phyloP scores from a whole-genome alignment of 2,888 invertebrate species.

The Lutraria lutraria region DNA sequence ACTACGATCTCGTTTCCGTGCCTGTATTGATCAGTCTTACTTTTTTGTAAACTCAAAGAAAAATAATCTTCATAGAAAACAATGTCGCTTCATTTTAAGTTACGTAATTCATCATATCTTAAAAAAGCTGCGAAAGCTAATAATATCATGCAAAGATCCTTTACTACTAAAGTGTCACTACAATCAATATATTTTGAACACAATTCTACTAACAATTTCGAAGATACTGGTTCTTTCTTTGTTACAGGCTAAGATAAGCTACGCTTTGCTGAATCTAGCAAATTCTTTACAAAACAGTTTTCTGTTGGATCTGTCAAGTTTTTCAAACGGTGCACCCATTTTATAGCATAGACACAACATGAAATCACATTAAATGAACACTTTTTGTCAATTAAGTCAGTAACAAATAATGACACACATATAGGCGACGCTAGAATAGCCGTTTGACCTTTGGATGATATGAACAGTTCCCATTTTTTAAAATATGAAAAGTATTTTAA shows the following conservation, averaged over 20 bases:
- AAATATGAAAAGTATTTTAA: slow-evolving; percentile 51
- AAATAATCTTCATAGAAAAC: slow-evolving; percentile 48
- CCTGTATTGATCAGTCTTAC: slow-evolving; percentile 69
- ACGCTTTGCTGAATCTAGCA: slow-evolving; percentile 58
- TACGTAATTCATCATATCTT: slow-evolving; percentile 45
- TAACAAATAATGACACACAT: slow-evolving; percentile 52
- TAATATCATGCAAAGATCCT: slow-evolving; percentile 60
- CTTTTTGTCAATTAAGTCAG: slow-evolving; percentile 53
- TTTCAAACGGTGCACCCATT: slow-evolving; percentile 51
- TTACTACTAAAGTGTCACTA: slow-evolving; percentile 31
- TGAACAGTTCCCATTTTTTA: slow-evolving; percentile 48
- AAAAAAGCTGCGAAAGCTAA: slow-evolving; percentile 42
- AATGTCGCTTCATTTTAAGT: slow-evolving; percentile 46
- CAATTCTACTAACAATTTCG: slow-evolving; percentile 47
- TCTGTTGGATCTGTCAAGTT: slow-evolving; percentile 50
- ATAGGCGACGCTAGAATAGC: slow-evolving; percentile 57
- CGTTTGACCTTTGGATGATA: slow-evolving; percentile 35
- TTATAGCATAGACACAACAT: slow-evolving; percentile 42
- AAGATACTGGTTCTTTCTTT: slow-evolving; percentile 60
- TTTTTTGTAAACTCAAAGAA: slow-evolving; percentile 49
- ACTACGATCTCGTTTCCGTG: slow-evolving; percentile 54
- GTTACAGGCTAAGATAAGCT: slow-evolving; percentile 33
- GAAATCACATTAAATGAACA: slow-evolving; percentile 47
- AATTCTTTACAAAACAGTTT: slow-evolving; percentile 58
- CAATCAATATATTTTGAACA: slow-evolving; percentile 42